Base-by-base conservation (phyloP, 2,888 invertebrate species). In the Folsomia manolachei region DNA sequence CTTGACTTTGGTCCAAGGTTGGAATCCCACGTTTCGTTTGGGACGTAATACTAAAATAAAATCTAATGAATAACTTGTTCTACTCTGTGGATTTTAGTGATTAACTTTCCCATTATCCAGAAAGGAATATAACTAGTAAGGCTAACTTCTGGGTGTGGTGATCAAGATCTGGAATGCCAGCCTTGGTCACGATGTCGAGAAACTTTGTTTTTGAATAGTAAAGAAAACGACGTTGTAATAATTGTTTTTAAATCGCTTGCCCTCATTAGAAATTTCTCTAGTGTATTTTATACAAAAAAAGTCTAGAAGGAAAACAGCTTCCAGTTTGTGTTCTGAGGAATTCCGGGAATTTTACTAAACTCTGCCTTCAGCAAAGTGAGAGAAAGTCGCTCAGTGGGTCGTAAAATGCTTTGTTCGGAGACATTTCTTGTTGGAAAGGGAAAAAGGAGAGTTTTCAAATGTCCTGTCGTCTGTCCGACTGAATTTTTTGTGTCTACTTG, bases 31-130 rank as follows among this genome's bases (percentile, higher is more conserved):
- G 4, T 19, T 21, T n/a, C n/a, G 56, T 19, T 56, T n/a, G 7
- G 18, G 19, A 56, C 21, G 56, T 56, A 19, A 56, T 19, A 19
- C 19, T 19, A n/a, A 7, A 19, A 21, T 56, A 56, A 56, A 56
- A 19, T 56, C 56, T 56, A 56, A 56, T 56, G 56, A 56, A 56
- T 56, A 56, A 56, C 56, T 56, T 56, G 18, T 19, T 56, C 56
- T 19, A 4, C 19, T 4, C 56, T 19, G 56, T 56, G 56, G 56
- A 21, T 19, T 56, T 56, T 56, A 56, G 56, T 56, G 56, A 56
- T 56, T 56, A 56, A 56, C 56, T 56, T 56, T 56, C 11, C 19
- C 56, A 56, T 56, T 56, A 56, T 39, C 39, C 39, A 9, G 14
- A 39, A n/a, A n/a, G n/a, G n/a, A n/a, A n/a, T n/a, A n/a, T n/a